Evolutionary conservation across 2,113 vertebrate genomes (phyloP).

Genomic region (Vireo altiloquus): DNA sequence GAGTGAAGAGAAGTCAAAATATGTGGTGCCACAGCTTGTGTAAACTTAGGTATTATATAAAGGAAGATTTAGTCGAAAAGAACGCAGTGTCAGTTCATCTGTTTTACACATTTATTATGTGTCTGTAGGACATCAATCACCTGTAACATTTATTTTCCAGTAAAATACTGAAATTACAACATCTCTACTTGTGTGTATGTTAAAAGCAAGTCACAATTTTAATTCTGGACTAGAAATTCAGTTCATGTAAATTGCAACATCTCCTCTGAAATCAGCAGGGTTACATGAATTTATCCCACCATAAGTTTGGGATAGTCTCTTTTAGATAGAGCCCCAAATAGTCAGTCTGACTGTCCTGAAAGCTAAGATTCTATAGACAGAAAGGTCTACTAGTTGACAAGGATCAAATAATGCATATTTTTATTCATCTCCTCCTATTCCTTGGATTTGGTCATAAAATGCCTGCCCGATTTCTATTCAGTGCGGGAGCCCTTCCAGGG

Average conservation of each 20-base stretch:
- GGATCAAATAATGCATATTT: background rate
- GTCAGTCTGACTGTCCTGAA: background rate
- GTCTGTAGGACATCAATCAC: background rate
- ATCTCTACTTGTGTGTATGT: background rate
- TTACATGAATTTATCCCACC: background rate
- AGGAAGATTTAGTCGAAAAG: background rate
- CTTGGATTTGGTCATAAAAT: background rate
- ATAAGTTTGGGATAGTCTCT: background rate
- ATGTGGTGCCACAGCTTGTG: background rate
- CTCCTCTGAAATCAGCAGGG: background rate
- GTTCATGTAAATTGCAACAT: background rate
- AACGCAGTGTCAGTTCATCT: background rate
- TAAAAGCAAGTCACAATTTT: background rate
- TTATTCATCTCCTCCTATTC: background rate
- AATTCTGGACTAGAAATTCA: background rate
- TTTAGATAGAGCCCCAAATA: background rate
- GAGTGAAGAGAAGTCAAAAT: background rate
- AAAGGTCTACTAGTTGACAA: background rate
- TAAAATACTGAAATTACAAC: background rate
- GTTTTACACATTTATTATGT: background rate
- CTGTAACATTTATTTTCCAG: background rate
- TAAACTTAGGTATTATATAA: background rate
- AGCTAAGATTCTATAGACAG: background rate
- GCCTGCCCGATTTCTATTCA: background rate
- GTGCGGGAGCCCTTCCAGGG: constrained; percentile 1